These are phyloP conservation scores for Drosophila leontia DNA, from an alignment of 1,140 invertebrate genomes.

Conservation along the genomic window DNA sequence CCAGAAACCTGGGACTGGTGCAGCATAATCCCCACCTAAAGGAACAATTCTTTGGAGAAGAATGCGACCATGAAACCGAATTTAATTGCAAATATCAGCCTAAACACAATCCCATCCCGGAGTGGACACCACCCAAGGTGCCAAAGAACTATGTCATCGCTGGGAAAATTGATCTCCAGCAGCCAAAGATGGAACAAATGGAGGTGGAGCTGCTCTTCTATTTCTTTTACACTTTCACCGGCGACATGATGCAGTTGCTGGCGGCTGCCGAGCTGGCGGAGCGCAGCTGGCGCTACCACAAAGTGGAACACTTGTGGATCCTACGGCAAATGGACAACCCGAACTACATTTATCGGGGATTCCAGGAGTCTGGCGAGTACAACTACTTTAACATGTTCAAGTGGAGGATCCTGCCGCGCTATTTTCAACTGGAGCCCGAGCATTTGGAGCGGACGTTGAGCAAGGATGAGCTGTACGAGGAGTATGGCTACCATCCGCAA, in stretches of 20 bases:
- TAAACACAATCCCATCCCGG: background rate
- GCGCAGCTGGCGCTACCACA: slow-evolving; percentile 66
- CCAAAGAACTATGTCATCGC: slow-evolving; percentile 12
- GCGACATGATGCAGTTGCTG: slow-evolving; percentile 72
- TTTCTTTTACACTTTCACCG: slow-evolving; percentile 63
- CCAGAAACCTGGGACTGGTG: slow-evolving; percentile 20
- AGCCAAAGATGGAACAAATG: slow-evolving; percentile 65
- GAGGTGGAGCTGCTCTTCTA: slow-evolving; percentile 60
- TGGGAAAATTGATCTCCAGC: slow-evolving; percentile 7
- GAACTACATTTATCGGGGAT: slow-evolving; percentile 33
- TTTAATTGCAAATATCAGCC: background rate
- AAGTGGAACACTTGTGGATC: slow-evolving; percentile 51
- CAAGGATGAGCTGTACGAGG: slow-evolving; percentile 48
- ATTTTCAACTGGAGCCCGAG: slow-evolving; percentile 53
- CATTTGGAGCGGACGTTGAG: slow-evolving; percentile 58
- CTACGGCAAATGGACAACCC: slow-evolving; percentile 63
- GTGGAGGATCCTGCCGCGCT: slow-evolving; percentile 52
- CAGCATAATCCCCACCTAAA: slow-evolving; percentile 19
- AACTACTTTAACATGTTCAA: slow-evolving; percentile 70
- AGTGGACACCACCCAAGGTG: slow-evolving; percentile 19
- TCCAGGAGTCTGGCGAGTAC: slow-evolving; percentile 62
- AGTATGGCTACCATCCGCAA: slow-evolving; percentile 61
- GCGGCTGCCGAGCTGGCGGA: slow-evolving; percentile 65
- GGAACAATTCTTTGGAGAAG: slow-evolving; percentile 31
- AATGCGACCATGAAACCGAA: slow-evolving; percentile 16